These are phyloP conservation scores for Unio pictorum DNA, from an alignment of 2,888 invertebrate species.

Conservation along the genomic window DNA sequence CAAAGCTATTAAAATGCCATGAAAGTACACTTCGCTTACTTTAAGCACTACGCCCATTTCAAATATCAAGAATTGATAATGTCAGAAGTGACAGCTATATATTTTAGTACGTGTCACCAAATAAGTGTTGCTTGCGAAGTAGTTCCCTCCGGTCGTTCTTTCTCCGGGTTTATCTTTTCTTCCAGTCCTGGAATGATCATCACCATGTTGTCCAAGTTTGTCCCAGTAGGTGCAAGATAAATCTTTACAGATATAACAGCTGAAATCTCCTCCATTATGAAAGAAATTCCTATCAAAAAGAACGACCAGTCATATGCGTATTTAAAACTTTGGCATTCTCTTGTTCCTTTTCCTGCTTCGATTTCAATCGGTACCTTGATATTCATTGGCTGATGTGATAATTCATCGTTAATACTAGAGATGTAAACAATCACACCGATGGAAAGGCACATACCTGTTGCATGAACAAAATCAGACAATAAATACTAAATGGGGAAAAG, in stretches of 20 bases:
- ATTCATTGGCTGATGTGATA: conserved; percentile 31
- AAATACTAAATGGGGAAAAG: no score
- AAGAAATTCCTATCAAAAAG: conserved; percentile 55
- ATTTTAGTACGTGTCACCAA: conserved; percentile 15
- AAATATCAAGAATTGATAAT: no score
- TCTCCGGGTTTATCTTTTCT: conserved; percentile 21
- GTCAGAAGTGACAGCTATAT: no score
- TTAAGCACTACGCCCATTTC: no score
- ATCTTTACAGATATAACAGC: conserved; percentile 59
- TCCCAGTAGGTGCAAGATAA: conserved; percentile 39
- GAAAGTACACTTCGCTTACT: no score
- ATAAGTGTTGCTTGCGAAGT: conserved; percentile 22
- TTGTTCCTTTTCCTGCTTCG: conserved; percentile 7
- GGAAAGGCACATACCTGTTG: conserved; percentile 50
- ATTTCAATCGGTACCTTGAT: conserved; percentile 3
- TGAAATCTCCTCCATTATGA: conserved; percentile 53
- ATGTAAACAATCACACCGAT: conserved; percentile 60
- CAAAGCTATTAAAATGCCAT: no score
- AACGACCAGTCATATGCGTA: conserved; percentile 62
- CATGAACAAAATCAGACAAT: no score
- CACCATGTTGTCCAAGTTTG: conserved; percentile 32
- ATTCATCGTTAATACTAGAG: conserved; percentile 58
- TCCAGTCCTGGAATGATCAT: conserved; percentile 41
- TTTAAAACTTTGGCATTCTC: conserved; percentile 35
- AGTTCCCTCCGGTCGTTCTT: conserved; percentile 6